Conservation (phyloP, 2,797 vertebrate genomes). For the Chrysocyon brachyurus region DNA sequence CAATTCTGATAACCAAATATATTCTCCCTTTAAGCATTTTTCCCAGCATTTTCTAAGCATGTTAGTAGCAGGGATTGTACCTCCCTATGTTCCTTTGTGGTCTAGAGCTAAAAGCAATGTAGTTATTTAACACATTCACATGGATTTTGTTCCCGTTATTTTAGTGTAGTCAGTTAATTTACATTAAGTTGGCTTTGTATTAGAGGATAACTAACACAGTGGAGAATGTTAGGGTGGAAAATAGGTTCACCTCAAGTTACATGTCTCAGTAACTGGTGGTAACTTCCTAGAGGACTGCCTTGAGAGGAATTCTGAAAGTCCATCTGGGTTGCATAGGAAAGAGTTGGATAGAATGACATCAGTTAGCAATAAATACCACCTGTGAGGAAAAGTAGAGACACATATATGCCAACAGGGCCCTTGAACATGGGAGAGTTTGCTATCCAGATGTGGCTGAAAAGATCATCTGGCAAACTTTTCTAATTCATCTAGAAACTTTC, state of each 20-base stretch:
- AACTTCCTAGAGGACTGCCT: background rate
- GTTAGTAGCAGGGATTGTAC: background rate
- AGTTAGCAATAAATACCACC: background rate
- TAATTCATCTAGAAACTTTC: background rate
- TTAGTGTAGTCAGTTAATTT: background rate
- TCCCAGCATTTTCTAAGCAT: background rate
- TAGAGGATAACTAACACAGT: background rate
- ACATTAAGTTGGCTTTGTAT: background rate
- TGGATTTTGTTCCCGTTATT: background rate
- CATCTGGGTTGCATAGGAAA: background rate
- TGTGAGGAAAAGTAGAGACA: background rate
- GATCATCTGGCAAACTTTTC: background rate
- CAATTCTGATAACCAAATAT: slow-evolving; percentile 16
- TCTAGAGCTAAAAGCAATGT: background rate
- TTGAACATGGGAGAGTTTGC: background rate
- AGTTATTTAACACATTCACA: background rate
- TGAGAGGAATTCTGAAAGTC: background rate
- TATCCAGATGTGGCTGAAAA: background rate
- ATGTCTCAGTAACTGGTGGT: background rate
- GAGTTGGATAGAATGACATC: background rate
- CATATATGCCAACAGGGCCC: background rate
- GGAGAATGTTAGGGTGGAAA: background rate
- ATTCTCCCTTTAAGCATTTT: background rate
- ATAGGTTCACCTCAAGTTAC: background rate
- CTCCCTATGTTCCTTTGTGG: background rate